Percentiles rank a stretch among this genome's conserved stretches.
phyloP scores from a whole-genome alignment of 2,888 invertebrate species.

The Cynaeus angustus region DNA sequence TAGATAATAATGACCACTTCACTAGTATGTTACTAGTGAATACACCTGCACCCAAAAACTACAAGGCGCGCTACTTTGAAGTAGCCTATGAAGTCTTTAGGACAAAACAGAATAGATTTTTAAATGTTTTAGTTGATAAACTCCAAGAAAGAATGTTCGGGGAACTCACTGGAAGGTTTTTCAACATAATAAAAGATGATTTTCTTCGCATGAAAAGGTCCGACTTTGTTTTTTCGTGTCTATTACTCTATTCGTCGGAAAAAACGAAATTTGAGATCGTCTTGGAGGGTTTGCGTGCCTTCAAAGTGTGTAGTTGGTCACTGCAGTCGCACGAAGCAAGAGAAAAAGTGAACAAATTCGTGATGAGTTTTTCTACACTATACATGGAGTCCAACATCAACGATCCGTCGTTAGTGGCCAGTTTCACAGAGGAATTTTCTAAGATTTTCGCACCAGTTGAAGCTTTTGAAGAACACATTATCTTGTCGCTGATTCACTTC shows the following conservation, averaged over 20 bases:
- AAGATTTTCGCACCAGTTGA: conserved; percentile 1
- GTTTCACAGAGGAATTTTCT: background rate
- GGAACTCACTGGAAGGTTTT: background rate
- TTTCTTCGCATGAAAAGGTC: background rate
- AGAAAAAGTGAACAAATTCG: background rate
- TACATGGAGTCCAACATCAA: conserved; percentile 9
- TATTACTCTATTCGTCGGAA: background rate
- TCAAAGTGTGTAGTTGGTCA: conserved; percentile 1
- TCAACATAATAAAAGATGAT: background rate
- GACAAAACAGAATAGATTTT: background rate
- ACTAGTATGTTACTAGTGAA: conserved; percentile 1
- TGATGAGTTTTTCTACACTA: background rate
- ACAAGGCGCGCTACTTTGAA: conserved; percentile 7
- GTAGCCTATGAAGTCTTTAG: background rate
- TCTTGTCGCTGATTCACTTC: background rate
- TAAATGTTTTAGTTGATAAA: conserved; percentile 5
- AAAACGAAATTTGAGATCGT: background rate
- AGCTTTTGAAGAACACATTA: conserved; percentile 13
- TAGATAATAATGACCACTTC: conserved; percentile 20
- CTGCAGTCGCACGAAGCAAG: conserved; percentile 2
- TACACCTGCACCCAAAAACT: conserved; percentile 10
- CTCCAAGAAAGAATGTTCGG: background rate
- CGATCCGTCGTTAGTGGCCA: background rate
- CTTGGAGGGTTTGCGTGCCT: background rate
- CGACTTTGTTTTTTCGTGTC: background rate